A percentile compares a stretch with the other conserved stretches of the same genome.
Evolutionary conservation across 2,113 vertebrate species (phyloP).

Genomic region (Thinocorus orbignyianus): DNA sequence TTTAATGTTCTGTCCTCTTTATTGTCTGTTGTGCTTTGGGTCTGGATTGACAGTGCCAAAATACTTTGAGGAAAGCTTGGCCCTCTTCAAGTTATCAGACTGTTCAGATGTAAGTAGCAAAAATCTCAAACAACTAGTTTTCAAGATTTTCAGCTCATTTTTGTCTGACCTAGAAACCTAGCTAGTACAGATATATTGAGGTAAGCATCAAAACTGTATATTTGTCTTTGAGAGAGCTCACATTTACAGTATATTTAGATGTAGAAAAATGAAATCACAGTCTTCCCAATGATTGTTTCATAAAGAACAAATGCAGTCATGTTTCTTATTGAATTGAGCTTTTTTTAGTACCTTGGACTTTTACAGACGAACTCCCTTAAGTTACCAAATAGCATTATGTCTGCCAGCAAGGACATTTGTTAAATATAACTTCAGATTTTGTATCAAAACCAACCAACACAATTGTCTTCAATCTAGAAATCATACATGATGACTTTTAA

Average conservation of each 20-base stretch:
- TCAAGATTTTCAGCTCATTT: background rate
- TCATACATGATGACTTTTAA: constrained; percentile 20
- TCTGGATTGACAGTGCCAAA: background rate
- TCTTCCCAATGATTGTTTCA: background rate
- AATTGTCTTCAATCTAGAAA: constrained; percentile 56
- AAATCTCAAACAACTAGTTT: background rate
- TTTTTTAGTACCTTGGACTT: background rate
- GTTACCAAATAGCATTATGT: background rate
- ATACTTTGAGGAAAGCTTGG: background rate
- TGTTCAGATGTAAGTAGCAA: background rate
- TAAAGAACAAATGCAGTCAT: background rate
- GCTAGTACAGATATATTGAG: background rate
- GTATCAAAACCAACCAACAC: constrained; percentile 39
- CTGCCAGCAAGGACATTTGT: constrained; percentile 4
- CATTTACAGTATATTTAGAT: background rate
- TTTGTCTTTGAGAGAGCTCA: background rate
- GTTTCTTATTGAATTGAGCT: background rate
- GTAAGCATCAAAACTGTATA: background rate
- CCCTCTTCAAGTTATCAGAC: background rate
- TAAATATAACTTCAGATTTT: constrained; percentile 21
- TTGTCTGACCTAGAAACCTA: background rate
- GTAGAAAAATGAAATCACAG: background rate
- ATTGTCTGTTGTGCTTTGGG: background rate
- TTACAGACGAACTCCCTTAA: background rate
- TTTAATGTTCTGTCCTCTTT: background rate